phyloP scores from a whole-genome alignment of 2,888 invertebrate genomes.

The Campopleginae sp. region DNA sequence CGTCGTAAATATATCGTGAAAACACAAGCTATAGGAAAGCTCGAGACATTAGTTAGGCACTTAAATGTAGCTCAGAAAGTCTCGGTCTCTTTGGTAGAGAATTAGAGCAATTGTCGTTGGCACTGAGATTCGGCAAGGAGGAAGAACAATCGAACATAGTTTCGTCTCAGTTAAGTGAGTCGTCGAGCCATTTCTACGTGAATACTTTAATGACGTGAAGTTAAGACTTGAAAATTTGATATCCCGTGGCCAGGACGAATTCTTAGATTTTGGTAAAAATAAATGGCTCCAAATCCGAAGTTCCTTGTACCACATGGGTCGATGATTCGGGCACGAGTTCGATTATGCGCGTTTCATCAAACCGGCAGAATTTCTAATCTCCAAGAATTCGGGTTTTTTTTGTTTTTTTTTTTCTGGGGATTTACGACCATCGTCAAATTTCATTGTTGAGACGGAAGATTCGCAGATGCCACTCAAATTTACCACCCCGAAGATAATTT shows the following conservation, averaged over 20 bases:
- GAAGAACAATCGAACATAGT: slow-evolving; percentile 27
- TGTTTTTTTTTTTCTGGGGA: no score
- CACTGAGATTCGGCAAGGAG: slow-evolving; percentile 24
- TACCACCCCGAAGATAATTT: slow-evolving; percentile 73
- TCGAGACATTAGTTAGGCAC: slow-evolving; percentile 77
- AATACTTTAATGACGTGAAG: slow-evolving; percentile 31
- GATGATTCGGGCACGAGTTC: background rate
- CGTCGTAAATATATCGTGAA: slow-evolving; percentile 61
- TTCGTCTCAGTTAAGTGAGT: slow-evolving; percentile 21
- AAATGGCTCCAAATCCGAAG: background rate
- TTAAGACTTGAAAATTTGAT: slow-evolving; percentile 28
- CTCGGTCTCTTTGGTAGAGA: slow-evolving; percentile 50
- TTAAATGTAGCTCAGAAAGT: slow-evolving; percentile 74
- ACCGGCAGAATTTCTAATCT: background rate
- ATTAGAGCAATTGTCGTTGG: slow-evolving; percentile 47
- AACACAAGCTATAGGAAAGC: slow-evolving; percentile 60
- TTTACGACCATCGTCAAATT: background rate
- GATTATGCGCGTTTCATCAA: background rate
- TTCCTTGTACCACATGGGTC: background rate
- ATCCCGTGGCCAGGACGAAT: background rate
- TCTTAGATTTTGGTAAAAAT: slow-evolving; percentile 7
- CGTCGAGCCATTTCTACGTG: slow-evolving; percentile 21
- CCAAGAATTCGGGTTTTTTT: background rate
- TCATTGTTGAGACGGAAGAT: slow-evolving; percentile 47
- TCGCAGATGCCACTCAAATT: slow-evolving; percentile 70